phyloP scores from a whole-genome alignment of 1,140 invertebrate genomes.

The Tachypleus tridentatus region DNA sequence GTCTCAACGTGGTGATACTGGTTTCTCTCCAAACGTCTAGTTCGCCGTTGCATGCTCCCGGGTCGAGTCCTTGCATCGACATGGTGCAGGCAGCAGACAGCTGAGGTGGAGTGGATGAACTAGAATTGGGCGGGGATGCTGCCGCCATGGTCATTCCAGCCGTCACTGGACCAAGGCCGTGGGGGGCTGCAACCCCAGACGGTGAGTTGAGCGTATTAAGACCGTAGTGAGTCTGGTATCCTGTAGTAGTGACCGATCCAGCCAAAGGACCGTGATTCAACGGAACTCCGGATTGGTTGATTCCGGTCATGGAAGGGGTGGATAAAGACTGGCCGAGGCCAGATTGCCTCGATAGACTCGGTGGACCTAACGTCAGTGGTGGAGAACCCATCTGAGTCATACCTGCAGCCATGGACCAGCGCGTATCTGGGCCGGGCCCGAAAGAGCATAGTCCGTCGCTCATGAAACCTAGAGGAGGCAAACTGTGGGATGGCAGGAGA shows the following conservation, averaged over 20 bases:
- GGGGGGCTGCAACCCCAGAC: background rate
- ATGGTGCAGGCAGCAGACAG: background rate
- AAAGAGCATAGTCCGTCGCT: conserved; percentile 58
- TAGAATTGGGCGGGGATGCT: background rate
- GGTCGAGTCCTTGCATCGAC: background rate
- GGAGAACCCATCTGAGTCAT: conserved; percentile 14
- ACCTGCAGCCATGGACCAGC: conserved; percentile 44
- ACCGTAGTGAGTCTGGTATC: background rate
- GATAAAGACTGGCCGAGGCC: conserved; percentile 11
- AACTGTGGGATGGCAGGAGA: conserved; percentile 78
- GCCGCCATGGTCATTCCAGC: background rate
- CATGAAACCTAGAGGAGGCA: conserved; percentile 82
- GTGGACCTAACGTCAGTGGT: background rate
- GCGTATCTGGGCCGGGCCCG: conserved; percentile 48
- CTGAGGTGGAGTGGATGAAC: background rate
- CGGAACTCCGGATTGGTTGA: conserved; percentile 1
- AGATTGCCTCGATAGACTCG: conserved; percentile 7
- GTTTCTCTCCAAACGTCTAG: conserved; percentile 29
- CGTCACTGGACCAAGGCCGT: background rate
- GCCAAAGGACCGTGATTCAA: background rate
- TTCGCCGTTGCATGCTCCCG: background rate
- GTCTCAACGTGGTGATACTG: conserved; percentile 33
- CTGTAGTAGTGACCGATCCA: conserved; percentile 17
- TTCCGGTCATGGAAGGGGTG: background rate
- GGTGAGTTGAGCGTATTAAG: background rate